A percentile compares a stretch with the other conserved stretches of the same genome.
Conservation (phyloP, 2,113 vertebrate species). For the crab-eating macaque (Macaca fascicularis) region DNA sequence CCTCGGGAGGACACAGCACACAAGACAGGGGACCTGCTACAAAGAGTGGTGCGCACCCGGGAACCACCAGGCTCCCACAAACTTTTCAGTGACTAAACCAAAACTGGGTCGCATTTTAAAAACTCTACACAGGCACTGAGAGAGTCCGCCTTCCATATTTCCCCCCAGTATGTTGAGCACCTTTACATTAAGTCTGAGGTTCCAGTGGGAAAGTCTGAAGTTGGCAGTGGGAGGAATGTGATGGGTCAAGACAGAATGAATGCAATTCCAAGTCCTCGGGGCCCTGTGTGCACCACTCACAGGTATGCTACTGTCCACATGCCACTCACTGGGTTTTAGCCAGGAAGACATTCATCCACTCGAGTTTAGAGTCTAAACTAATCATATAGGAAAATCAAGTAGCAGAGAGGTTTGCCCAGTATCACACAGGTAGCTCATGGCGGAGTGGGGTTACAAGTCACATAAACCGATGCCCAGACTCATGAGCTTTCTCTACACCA, state of each 20-base stretch:
- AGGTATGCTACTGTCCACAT: neutral
- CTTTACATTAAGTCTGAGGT: neutral
- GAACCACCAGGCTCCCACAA: neutral
- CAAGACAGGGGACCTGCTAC: neutral
- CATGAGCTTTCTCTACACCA: neutral
- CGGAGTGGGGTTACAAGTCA: neutral
- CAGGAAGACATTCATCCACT: neutral
- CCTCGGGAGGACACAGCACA: fast-evolving
- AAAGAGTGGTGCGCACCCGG: neutral
- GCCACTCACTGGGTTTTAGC: neutral
- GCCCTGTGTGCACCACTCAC: neutral
- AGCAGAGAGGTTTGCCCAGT: neutral
- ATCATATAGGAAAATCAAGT: neutral
- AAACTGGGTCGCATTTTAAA: neutral
- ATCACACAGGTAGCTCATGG: neutral
- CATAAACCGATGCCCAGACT: neutral
- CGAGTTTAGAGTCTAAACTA: neutral
- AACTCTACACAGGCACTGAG: neutral
- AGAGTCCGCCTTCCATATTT: neutral
- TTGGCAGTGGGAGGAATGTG: neutral
- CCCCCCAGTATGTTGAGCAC: neutral
- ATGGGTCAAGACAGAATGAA: neutral
- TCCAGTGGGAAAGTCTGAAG: neutral
- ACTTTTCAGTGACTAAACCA: neutral
- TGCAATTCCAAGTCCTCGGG: neutral